Evolutionary conservation across 2,113 vertebrate genomes (phyloP).

Genomic region (Stegostoma tigrinum): DNA sequence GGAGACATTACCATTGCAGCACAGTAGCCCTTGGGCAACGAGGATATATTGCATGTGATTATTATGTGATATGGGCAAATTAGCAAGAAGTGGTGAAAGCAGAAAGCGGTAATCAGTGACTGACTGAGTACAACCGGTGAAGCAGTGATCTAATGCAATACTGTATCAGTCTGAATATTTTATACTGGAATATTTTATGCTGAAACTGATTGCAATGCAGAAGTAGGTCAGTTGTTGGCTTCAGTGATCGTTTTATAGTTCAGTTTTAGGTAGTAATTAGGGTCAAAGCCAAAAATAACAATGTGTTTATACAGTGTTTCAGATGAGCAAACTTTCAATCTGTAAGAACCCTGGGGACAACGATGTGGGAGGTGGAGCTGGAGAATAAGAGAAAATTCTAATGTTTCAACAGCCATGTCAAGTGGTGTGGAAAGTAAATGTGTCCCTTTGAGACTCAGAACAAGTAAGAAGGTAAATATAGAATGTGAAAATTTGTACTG

Average conservation of each 20-base stretch:
- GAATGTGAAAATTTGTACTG: background rate
- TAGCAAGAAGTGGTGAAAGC: background rate
- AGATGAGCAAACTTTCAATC: background rate
- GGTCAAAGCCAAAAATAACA: constrained; percentile 9
- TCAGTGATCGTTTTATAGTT: background rate
- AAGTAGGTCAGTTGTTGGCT: background rate
- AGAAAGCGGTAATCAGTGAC: background rate
- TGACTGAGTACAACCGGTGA: background rate
- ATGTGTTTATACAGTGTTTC: background rate
- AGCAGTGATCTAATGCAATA: background rate
- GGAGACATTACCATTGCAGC: too few relatives aligned
- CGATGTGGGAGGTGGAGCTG: background rate
- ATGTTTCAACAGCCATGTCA: background rate
- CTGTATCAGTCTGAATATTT: background rate
- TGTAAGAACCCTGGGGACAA: background rate
- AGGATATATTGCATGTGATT: background rate
- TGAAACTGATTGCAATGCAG: background rate
- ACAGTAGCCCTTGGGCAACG: background rate
- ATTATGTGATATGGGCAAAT: background rate
- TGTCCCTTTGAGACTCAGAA: background rate
- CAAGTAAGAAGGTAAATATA: background rate
- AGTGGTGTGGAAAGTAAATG: background rate
- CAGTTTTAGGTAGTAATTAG: background rate
- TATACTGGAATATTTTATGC: background rate
- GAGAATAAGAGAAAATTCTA: background rate